Evolutionary conservation across 2,888 invertebrate genomes (phyloP), one percentile per base, ranked within the genome.

Genomic region (Ennomos erosarius): DNA sequence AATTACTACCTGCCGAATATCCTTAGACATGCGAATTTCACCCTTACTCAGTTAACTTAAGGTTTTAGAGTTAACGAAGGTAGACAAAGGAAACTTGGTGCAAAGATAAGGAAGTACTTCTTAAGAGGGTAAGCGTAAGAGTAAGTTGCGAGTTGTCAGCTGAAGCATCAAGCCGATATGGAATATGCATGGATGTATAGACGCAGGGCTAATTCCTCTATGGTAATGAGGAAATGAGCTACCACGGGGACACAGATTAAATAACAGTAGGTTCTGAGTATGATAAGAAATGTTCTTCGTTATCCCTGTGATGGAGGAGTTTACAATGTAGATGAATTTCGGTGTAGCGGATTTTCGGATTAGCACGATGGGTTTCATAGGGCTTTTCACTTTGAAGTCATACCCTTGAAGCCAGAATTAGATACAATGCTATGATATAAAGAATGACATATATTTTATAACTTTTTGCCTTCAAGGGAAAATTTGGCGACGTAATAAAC

Each of bases 41-140:
- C 48, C 73, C 64, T 66, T 83, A 70, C 54, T 0, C 1, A 0
- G 0, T 2, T 0, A 0, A 0, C 0, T 5, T 74, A 77, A 65
- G 65, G 53, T 39, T 48, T 47, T 13, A 46, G 53, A 16, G 57
- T 42, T n/a, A 10, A n/a, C 12, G n/a, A 38, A 42, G 46, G 40
- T 40, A 39, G 26, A 43, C 40, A 63, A 33, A 34, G 40, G 39
- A 37, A 73, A 64, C 62, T 73, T 78, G 65, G 76, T 61, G 55
- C 65, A 66, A 68, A 71, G 71, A 78, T 75, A 79, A 81, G 84
- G 82, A 84, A 87, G 82, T 82, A 82, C 81, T 81, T 83, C 75
- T 78, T 79, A 65, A 63, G 81, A 83, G 83, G 79, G 80, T 55
- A 55, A 47, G 47, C 51, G 59, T 51, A 60, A 51, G 78, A 74